These are phyloP conservation scores for Lepidocyrtinus sp. DNA, from an alignment of 2,888 invertebrate species.

Conservation along the genomic window DNA sequence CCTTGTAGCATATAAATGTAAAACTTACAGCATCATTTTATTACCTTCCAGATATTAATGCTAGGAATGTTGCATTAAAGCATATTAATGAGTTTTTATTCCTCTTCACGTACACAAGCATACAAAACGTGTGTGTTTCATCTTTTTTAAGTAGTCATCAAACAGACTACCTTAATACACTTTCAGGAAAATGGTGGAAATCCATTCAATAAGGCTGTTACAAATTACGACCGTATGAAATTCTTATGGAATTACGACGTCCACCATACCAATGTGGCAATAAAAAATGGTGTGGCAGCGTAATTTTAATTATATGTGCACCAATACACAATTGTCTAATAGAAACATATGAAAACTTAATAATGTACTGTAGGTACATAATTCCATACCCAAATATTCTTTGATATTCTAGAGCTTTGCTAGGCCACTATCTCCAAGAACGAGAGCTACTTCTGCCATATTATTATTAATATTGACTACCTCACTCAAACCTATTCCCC, in stretches of 20 bases:
- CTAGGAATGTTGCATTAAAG: not conserved
- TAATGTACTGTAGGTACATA: too few species aligned
- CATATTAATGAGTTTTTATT: constrained; percentile 9
- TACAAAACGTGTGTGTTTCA: too few species aligned
- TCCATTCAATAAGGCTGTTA: not conserved
- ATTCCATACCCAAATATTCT: too few species aligned
- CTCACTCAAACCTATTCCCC: too few species aligned
- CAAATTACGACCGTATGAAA: not conserved
- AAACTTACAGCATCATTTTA: not conserved
- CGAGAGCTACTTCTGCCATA: too few species aligned
- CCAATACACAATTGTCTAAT: constrained; percentile 1
- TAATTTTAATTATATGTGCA: constrained; percentile 3
- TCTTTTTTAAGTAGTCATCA: not conserved
- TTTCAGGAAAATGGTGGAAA: too few species aligned
- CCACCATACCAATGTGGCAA: not conserved
- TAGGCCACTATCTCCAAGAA: too few species aligned
- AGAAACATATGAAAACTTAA: not conserved
- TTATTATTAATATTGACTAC: too few species aligned
- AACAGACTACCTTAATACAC: too few species aligned
- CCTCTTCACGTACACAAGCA: too few species aligned
- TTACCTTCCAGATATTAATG: not conserved
- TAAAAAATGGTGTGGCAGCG: not conserved
- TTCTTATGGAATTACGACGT: not conserved
- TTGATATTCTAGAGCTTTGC: too few species aligned
- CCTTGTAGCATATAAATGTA: not conserved